These are phyloP conservation scores for Conchocele bisecta DNA, from an alignment of 2,888 invertebrate species.

Conservation along the genomic window DNA sequence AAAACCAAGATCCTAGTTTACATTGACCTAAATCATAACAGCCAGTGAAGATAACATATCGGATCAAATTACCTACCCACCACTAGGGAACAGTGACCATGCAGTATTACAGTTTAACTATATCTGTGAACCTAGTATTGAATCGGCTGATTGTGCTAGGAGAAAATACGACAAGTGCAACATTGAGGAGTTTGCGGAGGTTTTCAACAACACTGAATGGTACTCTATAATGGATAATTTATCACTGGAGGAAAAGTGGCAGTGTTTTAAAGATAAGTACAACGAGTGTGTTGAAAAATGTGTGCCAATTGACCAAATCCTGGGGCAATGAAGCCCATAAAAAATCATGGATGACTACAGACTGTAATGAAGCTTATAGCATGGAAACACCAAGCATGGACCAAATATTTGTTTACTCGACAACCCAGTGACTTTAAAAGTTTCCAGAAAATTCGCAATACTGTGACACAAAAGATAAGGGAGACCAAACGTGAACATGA, in stretches of 20 bases:
- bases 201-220: background rate
- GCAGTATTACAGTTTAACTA: too few relatives aligned
- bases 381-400: background rate
- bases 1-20: background rate
- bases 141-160: too few relatives aligned
- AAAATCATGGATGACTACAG: background rate
- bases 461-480: background rate
- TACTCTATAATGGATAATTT: background rate
- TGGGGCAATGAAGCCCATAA: background rate
- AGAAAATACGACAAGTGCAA: background rate
- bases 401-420: background rate
- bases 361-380: slow-evolving; percentile 4
- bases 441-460: background rate
- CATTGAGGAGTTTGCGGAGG: background rate
- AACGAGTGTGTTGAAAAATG: background rate
- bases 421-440: background rate
- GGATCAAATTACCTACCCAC: too few relatives aligned
- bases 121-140: too few relatives aligned
- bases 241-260: background rate
- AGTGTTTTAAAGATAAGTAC: background rate
- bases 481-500: background rate
- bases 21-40: background rate
- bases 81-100: too few relatives aligned
- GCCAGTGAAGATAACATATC: background rate
- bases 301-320: background rate